Evolutionary conservation across 2,113 vertebrate genomes (phyloP), one percentile per base, ranked within the genome.

Genomic region (Lophius piscatorius): DNA sequence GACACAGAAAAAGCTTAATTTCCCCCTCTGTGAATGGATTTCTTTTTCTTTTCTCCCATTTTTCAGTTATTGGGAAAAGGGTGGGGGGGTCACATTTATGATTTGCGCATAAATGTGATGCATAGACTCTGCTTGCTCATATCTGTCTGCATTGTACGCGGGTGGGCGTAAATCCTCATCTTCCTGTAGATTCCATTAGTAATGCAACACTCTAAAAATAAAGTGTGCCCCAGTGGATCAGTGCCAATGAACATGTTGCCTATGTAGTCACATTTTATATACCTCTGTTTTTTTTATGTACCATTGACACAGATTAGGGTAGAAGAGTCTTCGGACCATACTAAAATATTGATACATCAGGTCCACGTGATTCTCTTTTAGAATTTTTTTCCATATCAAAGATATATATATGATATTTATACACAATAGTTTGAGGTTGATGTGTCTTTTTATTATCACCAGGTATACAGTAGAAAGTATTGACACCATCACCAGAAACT

Each of bases 191-290:
- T 77, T n/a, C 83, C 80, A 88, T 86, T 88, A 86, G 86, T 81
- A 83, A 88, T 83, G 83, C 79, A 81, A 77, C 79, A 80, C 79
- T 82, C 86, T 81, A 80, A 88, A 88, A 88, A 86, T 86, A 84
- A 81, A 88, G 77, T 70, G 74, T 10, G 72, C 78, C 65, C 65
- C 57, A 40, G 60, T 75, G 57, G 78, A 77, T 82, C 81, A 65
- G 70, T 46, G 73, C 77, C 76, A 64, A 57, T 74, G 76, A 80
- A 85, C 80, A 81, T 73, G 81, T 61, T 73, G 79, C 73, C 76
- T 66, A 76, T 81, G 81, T 85, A 85, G 86, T 86, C 84, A 75
- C 80, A 77, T 87, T 87, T 85, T 83, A 81, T 83, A 76, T 68
- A 76, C 70, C 82, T 72, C 73, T 80, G 73, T 85, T 84, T 78